Base-by-base conservation (phyloP, 2,797 vertebrate species). In the Uromys caudimaculatus region DNA sequence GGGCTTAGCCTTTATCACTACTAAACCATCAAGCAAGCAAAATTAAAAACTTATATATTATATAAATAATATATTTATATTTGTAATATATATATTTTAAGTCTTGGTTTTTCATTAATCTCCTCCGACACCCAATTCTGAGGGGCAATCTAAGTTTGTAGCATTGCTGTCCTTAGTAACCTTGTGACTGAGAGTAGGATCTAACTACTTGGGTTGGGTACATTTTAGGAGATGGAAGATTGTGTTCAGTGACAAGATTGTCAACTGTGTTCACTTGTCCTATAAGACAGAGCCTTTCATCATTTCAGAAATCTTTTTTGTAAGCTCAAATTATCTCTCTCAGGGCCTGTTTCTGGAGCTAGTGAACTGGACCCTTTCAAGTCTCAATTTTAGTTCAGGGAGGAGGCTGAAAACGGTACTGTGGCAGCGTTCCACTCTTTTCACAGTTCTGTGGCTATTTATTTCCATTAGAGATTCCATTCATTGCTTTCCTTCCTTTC, bases 401-500 rank as follows among this genome's bases (percentile, higher is more conserved):
- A 56, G 8, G 17, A 21, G 13, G 7, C 50, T 89, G n/a, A 50
- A 64, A 81, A 12, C 19, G n/a, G 78, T 29, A 6, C 12, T 41
- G 1, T 24, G 17, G 24, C 35, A 60, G 14, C 12, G 2, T 13
- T 38, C 13, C 2, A 44, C 58, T 69, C 50, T 96, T 71, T 67
- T 32, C n/a, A 35, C 54, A 71, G 32, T 64, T 56, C 52, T 90
- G 2, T 79, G n/a, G 81, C 32, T 24, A 41, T 47, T 90, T 38
- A 23, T 81, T 93, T 69, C 7, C 38, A 41, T 58, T 62, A 44
- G 41, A 91, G 47, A 29, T 67, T 38, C 47, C 56, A 84, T 81
- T 86, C 60, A 52, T 71, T 67, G 0, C 62, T 76, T 77, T 88
- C 35, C 95, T 92, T 19, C 8, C 44, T 86, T 96, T 90, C 38